Evolutionary conservation across 2,888 invertebrate species (phyloP).

Genomic region (Lithosia quadra): DNA sequence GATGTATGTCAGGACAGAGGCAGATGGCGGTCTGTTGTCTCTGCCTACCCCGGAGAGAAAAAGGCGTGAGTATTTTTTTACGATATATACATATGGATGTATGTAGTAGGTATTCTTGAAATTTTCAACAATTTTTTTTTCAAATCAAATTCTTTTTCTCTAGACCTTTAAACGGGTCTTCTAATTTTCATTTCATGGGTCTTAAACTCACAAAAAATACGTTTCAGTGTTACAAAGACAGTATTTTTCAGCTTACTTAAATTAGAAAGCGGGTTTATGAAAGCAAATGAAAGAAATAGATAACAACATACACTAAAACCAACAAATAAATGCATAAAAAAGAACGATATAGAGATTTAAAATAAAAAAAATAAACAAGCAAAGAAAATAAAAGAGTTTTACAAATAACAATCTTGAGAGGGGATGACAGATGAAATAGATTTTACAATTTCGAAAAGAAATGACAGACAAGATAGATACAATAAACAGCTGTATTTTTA

Average conservation of each 20-base stretch:
- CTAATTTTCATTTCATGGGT: neutral
- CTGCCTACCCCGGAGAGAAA: no score
- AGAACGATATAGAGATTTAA: neutral
- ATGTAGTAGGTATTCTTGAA: no score
- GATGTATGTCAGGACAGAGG: no score
- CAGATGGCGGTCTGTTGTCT: no score
- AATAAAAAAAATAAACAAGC: neutral
- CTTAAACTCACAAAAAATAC: neutral
- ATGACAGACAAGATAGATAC: neutral
- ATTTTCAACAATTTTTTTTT: no score
- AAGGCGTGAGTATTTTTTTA: no score
- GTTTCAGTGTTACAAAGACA: slow-evolving; percentile 1
- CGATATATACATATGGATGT: no score
- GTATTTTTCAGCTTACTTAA: neutral
- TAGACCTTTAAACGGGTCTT: no score
- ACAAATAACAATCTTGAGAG: neutral
- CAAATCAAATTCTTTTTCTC: neutral
- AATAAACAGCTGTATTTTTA: neutral
- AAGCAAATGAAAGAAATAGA: neutral
- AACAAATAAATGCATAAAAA: neutral
- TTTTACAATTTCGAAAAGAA: neutral
- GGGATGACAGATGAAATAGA: no score
- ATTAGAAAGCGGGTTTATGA: neutral
- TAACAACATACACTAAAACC: neutral
- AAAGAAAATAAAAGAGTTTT: neutral